Evolutionary conservation across 2,888 invertebrate species (phyloP), one percentile per base, ranked within the genome.

Genomic region (Elysia crispata): DNA sequence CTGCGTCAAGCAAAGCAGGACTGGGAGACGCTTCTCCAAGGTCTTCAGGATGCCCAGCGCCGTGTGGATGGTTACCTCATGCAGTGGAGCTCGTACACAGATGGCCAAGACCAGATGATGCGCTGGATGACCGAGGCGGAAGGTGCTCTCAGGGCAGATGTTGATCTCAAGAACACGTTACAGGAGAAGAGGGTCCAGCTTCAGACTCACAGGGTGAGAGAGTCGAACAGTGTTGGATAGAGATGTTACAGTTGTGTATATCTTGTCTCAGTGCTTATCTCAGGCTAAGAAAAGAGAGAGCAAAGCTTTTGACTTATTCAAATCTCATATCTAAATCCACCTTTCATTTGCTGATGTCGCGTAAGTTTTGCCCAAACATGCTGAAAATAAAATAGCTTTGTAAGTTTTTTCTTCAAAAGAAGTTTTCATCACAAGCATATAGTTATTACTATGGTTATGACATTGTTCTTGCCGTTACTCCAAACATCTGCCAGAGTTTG

Each of bases 61-160:
- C 95, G 96, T 86, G 94, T 97, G 28, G 96, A 97, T 92, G 95
- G 95, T 0, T 96, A 96, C 93, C 94, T 97, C 79, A 95, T 97
- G 91, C 97, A 96, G 87, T 98, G 97, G 97, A 96, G 95, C 15
- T 96, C 96, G 0, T 97, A 97, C 89, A 97, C 97, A 90, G 97
- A 98, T 87, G 95, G 95, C 84, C 94, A 96, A 30, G 95, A 96
- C 79, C 94, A 94, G 62, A 94, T 97, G 3, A 94, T 95, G 84
- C 93, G 94, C 73, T 98, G 98, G 97, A 91, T 98, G 78, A 93
- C 94, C 20, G 94, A 94, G 72, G 94, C 95, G 1, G 96, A 96
- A 89, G 94, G 94, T 81, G 94, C 95, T 83, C 92, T 97, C 28
- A 95, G 95, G 0, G 93, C 94, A 79, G 96, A 97, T 86, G 95